Conservation (phyloP, 2,113 vertebrate species). For the Perccottus glenii region DNA sequence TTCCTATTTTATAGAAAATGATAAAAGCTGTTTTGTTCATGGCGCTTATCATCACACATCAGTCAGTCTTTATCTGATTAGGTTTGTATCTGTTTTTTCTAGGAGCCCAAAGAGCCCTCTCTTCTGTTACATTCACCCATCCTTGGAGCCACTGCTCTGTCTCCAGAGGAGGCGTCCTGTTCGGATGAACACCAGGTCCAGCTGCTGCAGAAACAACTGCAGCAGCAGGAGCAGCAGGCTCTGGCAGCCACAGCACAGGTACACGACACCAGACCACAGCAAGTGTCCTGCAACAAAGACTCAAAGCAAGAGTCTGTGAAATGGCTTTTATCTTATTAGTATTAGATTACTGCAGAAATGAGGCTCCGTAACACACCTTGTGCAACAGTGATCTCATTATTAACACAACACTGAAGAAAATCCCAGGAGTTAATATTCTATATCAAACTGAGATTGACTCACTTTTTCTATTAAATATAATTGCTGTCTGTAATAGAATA, state of each 20-base stretch:
- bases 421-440: neutral
- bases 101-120: conserved; percentile 77
- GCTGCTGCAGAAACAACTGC: conserved; percentile 91
- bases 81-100: neutral
- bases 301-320: no score
- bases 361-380: no score
- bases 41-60: no score
- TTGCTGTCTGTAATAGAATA: neutral
- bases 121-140: conserved; percentile 79
- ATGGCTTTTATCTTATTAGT: no score
- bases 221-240: conserved; percentile 92
- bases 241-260: conserved; percentile 93
- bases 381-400: neutral
- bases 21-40: no score
- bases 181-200: conserved; percentile 90
- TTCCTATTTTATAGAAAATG: no score
- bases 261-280: neutral
- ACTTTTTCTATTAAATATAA: conserved; percentile 9
- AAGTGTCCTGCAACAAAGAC: neutral
- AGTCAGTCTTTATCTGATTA: neutral
- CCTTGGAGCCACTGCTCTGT: conserved; percentile 75
- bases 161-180: conserved; percentile 75
- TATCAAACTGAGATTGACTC: neutral
- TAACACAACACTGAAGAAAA: neutral
- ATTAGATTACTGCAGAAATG: no score